These are phyloP conservation scores for Psococerastis gibbosa DNA, from an alignment of 2,888 invertebrate genomes.

Conservation along the genomic window DNA sequence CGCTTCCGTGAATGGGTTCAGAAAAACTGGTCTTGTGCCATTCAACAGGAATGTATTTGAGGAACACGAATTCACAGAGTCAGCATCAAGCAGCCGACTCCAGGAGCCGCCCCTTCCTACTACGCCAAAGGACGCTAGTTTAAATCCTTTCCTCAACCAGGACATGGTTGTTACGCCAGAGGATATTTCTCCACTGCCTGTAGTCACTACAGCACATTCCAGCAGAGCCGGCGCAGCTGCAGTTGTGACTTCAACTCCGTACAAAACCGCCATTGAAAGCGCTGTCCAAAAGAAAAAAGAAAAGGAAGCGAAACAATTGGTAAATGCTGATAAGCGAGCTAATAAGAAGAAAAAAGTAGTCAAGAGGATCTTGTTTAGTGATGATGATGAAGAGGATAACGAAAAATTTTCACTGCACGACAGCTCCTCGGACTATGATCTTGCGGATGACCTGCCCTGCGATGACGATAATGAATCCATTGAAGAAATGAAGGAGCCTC, in stretches of 20 bases:
- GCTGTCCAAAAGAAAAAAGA: not conserved
- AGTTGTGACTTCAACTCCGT: not conserved
- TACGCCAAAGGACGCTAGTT: not conserved
- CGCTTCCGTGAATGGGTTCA: slow-evolving; percentile 12
- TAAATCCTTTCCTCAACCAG: not conserved
- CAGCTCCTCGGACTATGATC: too few species aligned
- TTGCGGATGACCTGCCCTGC: too few species aligned
- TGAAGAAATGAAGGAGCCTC: too few species aligned
- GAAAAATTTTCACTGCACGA: too few species aligned
- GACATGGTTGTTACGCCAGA: not conserved
- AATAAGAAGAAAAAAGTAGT: not conserved
- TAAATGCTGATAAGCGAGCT: not conserved
- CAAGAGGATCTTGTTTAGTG: not conserved
- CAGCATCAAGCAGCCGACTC: not conserved
- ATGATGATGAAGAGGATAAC: not conserved
- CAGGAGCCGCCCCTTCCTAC: not conserved
- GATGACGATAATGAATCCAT: too few species aligned
- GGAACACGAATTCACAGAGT: slow-evolving; percentile 10
- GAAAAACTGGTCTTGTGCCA: slow-evolving; percentile 8
- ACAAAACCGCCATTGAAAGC: not conserved
- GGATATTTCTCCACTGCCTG: not conserved
- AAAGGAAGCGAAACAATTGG: not conserved
- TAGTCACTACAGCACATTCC: not conserved
- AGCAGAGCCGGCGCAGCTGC: not conserved
- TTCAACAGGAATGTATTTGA: slow-evolving; percentile 13